A percentile compares a stretch with the other conserved stretches of the same genome.
phyloP scores from a whole-genome alignment of 2,888 invertebrate genomes.

The Chesias legatella region DNA sequence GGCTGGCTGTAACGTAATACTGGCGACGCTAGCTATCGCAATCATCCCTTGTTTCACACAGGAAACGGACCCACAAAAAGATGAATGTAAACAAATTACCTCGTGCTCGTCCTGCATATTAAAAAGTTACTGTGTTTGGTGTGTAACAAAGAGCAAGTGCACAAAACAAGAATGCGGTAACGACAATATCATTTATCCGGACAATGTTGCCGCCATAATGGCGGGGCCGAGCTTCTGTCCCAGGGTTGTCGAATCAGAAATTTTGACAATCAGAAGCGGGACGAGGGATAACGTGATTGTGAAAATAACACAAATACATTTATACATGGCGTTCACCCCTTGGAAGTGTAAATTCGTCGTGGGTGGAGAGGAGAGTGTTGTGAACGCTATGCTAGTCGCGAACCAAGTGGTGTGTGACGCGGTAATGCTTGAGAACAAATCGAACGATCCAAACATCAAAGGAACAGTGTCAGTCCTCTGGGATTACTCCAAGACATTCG shows the following conservation, averaged over 20 bases:
- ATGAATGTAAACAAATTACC: slow-evolving; percentile 35
- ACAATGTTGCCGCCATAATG: slow-evolving; percentile 49
- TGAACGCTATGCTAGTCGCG: slow-evolving; percentile 44
- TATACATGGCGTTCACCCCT: slow-evolving; percentile 65
- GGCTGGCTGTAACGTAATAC: slow-evolving; percentile 17
- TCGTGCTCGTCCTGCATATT: slow-evolving; percentile 55
- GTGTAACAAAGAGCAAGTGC: slow-evolving; percentile 62
- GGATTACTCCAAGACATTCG: slow-evolving; percentile 57
- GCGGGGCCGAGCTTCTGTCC: slow-evolving; percentile 61
- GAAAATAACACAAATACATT: slow-evolving; percentile 61
- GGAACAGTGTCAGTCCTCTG: slow-evolving; percentile 55
- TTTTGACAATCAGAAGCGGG: slow-evolving; percentile 48
- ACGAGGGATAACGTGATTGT: slow-evolving; percentile 43
- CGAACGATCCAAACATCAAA: slow-evolving; percentile 38
- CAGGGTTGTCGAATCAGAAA: slow-evolving; percentile 44
- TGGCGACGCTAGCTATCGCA: slow-evolving; percentile 23
- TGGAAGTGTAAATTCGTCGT: slow-evolving; percentile 57
- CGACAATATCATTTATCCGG: slow-evolving; percentile 61
- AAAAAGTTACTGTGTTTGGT: slow-evolving; percentile 55
- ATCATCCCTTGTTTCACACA: slow-evolving; percentile 13
- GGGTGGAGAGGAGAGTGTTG: slow-evolving; percentile 36
- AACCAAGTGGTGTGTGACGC: slow-evolving; percentile 56
- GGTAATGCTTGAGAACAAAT: slow-evolving; percentile 47
- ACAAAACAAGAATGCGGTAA: slow-evolving; percentile 60
- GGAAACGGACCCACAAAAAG: slow-evolving; percentile 23